phyloP scores from a whole-genome alignment of 2,888 invertebrate species.

The Plusia festucae region DNA sequence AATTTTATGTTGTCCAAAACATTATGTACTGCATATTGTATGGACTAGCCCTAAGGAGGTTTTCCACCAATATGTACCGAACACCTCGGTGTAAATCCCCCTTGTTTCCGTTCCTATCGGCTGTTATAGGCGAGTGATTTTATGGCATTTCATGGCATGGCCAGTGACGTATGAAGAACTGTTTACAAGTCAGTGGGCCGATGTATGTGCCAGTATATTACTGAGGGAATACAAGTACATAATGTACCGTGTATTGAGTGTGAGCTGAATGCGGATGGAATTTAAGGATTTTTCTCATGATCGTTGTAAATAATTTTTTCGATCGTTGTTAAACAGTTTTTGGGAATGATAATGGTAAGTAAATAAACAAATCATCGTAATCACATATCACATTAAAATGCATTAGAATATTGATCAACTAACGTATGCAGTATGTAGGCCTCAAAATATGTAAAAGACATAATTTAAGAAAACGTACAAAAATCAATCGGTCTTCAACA shows the following conservation, averaged over 20 bases:
- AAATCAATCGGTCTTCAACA: background rate
- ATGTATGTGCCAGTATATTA: slow-evolving; percentile 32
- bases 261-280: slow-evolving; percentile 11
- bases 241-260: background rate
- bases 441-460: too few species aligned
- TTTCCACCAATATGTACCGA: slow-evolving; percentile 26
- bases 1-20: background rate
- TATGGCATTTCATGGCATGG: slow-evolving; percentile 64
- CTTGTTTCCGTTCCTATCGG: slow-evolving; percentile 67
- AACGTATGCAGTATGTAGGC: too few species aligned
- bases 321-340: too few species aligned
- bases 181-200: slow-evolving; percentile 60
- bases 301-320: too few species aligned
- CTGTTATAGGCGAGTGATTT: slow-evolving; percentile 67
- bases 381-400: too few species aligned
- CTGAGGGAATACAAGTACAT: slow-evolving; percentile 12
- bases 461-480: background rate
- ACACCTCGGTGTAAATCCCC: slow-evolving; percentile 39
- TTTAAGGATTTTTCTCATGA: background rate
- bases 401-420: too few species aligned
- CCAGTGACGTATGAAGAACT: slow-evolving; percentile 56
- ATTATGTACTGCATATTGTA: background rate
- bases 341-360: too few species aligned
- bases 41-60: slow-evolving; percentile 25
- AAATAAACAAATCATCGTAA: too few species aligned